Base-by-base conservation (phyloP, 2,113 vertebrate species). In the Anseranas semipalmata region DNA sequence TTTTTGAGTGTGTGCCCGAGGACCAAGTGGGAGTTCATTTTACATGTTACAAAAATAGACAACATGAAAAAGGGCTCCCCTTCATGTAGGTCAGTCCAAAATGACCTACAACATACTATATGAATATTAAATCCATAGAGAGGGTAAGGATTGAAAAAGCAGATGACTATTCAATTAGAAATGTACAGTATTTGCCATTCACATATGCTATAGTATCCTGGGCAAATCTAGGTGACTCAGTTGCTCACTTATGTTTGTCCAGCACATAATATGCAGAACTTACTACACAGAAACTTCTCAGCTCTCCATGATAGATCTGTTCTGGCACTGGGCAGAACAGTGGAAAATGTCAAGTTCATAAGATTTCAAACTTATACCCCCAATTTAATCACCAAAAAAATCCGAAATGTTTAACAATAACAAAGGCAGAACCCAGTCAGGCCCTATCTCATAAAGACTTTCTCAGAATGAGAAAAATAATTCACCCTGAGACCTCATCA, bases 391-490 rank as follows among this genome's bases (percentile, higher is more conserved):
- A 67, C 67, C 30, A 78, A 82, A 71, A 91, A 71, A 56, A 25
- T 15, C 32, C 25, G 12, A 37, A 58, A 30, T 58, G 33, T 7
- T n/a, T 80, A 56, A 53, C 15, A 60, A 53, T 43, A 90, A 63
- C 7, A 80, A n/a, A 65, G 0, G 4, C 24, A 66, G 81, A 85
- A 80, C 11, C n/a, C 12, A 33, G 53, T 48, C 76, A 86, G 56
- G 20, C 28, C 27, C 21, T 75, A 67, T 74, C 18, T 28, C n/a
- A n/a, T 32, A 74, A 77, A 45, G 0, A 0, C 5, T 15, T 71
- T 39, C 14, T 75, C 25, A 16, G 16, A 75, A 82, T n/a, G n/a
- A 82, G 62, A 50, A 82, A 45, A 85, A 45, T 18, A 71, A 62
- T 32, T 78, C 18, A 46, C 8, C 8, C 25, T 52, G 62, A 85